A percentile compares a stretch with the other conserved stretches of the same genome.
Evolutionary conservation across 2,888 invertebrate species (phyloP).

Genomic region (Ornithoptera alexandrae): DNA sequence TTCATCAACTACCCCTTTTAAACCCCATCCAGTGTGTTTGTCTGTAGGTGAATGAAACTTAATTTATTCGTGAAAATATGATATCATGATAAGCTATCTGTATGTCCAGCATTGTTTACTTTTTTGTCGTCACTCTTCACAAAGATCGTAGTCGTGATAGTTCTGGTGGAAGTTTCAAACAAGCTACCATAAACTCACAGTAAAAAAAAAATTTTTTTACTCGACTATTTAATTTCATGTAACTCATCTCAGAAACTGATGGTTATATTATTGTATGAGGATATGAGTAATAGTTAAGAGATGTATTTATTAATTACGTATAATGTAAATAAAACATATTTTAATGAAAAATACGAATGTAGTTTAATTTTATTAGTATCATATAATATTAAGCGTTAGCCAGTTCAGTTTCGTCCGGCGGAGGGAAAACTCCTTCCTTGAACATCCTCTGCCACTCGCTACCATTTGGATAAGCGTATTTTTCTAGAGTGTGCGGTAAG

Average conservation of each 20-base stretch:
- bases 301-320: conserved; percentile 5
- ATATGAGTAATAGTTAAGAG: neutral
- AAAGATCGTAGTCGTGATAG: too few relatives aligned
- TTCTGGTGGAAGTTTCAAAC: too few relatives aligned
- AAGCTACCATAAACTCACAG: too few relatives aligned
- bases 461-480: conserved; percentile 89
- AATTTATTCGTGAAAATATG: too few relatives aligned
- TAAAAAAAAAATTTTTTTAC: too few relatives aligned
- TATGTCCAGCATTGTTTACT: too few relatives aligned
- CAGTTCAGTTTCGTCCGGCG: conserved; percentile 71
- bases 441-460: conserved; percentile 86
- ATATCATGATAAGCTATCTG: too few relatives aligned
- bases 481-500: conserved; percentile 82
- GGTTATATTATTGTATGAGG: conserved; percentile 4
- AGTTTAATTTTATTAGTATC: neutral
- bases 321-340: conserved; percentile 1
- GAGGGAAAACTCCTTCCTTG: conserved; percentile 78
- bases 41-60: too few relatives aligned
- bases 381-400: conserved; percentile 47
- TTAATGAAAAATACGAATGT: neutral
- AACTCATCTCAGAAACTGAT: neutral
- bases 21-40: neutral
- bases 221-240: too few relatives aligned
- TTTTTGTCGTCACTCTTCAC: too few relatives aligned
- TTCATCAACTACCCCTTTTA: neutral